phyloP scores from a whole-genome alignment of 2,797 vertebrate species.

The Todus mexicanus region DNA sequence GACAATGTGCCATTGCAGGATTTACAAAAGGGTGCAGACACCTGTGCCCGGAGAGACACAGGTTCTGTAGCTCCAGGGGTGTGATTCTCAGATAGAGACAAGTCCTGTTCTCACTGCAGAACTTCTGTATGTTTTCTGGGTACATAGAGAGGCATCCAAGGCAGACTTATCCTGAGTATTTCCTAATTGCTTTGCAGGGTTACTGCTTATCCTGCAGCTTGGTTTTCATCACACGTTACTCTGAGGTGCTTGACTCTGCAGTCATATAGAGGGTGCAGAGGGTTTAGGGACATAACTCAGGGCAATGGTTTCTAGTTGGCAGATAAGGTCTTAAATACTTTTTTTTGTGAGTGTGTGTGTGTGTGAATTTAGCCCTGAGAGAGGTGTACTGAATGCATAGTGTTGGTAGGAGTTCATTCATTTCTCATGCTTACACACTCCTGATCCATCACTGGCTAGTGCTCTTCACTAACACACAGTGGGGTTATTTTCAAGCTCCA shows the following conservation, averaged over 20 bases:
- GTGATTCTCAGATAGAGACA: background rate
- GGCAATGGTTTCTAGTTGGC: background rate
- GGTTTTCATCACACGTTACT: background rate
- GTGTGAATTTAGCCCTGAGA: background rate
- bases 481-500: background rate
- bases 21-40: background rate
- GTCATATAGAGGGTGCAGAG: background rate
- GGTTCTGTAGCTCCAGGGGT: background rate
- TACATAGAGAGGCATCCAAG: background rate
- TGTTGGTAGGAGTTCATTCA: background rate
- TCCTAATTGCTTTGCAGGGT: background rate
- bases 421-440: rapidly evolving
- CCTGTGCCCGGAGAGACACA: background rate
- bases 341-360: too few relatives aligned
- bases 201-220: background rate
- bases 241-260: background rate
- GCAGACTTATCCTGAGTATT: background rate
- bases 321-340: background rate
- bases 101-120: background rate
- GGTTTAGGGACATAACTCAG: background rate
- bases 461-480: rapidly evolving
- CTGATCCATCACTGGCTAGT: background rate
- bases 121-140: background rate
- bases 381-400: rapidly evolving
- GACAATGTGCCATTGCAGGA: background rate